Evolutionary conservation across 1,140 invertebrate species (phyloP).

Genomic region (Drosophila arawakana): DNA sequence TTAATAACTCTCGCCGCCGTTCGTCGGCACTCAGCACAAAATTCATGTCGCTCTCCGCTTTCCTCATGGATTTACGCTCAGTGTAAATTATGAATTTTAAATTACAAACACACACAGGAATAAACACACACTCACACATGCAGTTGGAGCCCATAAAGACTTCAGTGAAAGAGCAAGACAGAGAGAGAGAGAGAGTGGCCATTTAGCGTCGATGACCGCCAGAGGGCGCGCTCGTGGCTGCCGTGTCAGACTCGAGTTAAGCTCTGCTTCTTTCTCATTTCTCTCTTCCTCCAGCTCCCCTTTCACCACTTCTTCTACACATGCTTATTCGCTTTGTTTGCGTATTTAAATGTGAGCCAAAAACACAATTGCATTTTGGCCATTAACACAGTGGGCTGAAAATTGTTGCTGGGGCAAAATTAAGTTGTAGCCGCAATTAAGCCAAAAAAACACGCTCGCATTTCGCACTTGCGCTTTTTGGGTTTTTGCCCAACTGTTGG

Average conservation of each 20-base stretch:
- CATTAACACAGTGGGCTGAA: background rate
- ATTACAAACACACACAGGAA: slow-evolving; percentile 42
- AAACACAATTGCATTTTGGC: slow-evolving; percentile 6
- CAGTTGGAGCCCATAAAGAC: slow-evolving; percentile 12
- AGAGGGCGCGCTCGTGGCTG: slow-evolving; percentile 45
- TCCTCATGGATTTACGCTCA: slow-evolving; percentile 40
- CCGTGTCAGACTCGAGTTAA: slow-evolving; percentile 25
- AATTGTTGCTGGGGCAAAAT: slow-evolving; percentile 34
- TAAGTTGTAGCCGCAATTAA: slow-evolving; percentile 60
- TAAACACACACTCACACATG: background rate
- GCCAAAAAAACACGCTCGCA: slow-evolving; percentile 1
- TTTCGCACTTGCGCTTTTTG: slow-evolving; percentile 18
- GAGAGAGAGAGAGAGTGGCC: slow-evolving; percentile 3
- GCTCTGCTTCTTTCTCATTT: background rate
- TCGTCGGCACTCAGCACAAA: slow-evolving; percentile 71
- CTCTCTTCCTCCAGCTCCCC: background rate
- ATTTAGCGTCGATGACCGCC: slow-evolving; percentile 46
- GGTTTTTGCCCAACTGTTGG: slow-evolving; percentile 36
- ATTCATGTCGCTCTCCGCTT: slow-evolving; percentile 3
- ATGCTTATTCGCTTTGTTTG: background rate
- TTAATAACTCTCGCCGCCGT: slow-evolving; percentile 70
- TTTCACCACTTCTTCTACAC: background rate
- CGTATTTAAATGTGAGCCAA: slow-evolving; percentile 8
- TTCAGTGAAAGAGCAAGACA: slow-evolving; percentile 5
- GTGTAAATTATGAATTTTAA: slow-evolving; percentile 79